phyloP scores from a whole-genome alignment of 2,113 vertebrate genomes.

The Zapus hudsonius region DNA sequence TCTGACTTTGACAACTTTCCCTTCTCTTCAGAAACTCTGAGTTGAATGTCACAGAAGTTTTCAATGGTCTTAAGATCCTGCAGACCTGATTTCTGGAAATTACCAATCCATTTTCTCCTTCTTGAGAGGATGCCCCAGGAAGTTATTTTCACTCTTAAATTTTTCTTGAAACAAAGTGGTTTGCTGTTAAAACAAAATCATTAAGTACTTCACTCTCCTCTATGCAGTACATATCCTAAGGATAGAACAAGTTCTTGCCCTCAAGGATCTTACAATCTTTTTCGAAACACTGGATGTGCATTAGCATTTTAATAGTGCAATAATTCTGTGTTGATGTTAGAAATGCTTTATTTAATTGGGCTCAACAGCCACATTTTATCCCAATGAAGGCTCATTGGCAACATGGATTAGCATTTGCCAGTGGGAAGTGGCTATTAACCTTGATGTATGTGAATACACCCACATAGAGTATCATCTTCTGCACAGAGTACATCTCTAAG shows the following conservation, averaged over 20 bases:
- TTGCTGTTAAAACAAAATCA: constrained; percentile 62
- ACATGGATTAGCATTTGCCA: constrained; percentile 57
- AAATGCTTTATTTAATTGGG: constrained; percentile 68
- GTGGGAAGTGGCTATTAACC: constrained; percentile 70
- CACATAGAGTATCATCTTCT: neutral
- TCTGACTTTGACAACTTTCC: neutral
- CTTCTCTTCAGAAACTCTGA: constrained; percentile 48
- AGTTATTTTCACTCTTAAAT: constrained; percentile 61
- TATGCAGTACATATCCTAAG: constrained; percentile 35
- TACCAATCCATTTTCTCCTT: constrained; percentile 58
- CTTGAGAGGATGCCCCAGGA: constrained; percentile 63
- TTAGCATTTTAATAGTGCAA: constrained; percentile 75
- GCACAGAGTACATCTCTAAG: neutral
- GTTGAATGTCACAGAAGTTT: constrained; percentile 43
- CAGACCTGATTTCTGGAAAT: constrained; percentile 67
- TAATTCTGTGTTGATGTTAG: constrained; percentile 51
- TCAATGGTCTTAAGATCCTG: constrained; percentile 40
- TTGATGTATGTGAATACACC: constrained; percentile 58
- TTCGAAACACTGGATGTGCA: constrained; percentile 24
- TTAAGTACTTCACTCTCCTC: constrained; percentile 51
- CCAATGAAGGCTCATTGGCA: constrained; percentile 63
- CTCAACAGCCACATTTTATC: constrained; percentile 62
- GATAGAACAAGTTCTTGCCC: constrained; percentile 73
- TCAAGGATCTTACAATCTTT: constrained; percentile 75
- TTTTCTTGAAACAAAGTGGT: constrained; percentile 69